Evolutionary conservation across 2,797 vertebrate species (phyloP).

Genomic region (Molossus alvarezi): DNA sequence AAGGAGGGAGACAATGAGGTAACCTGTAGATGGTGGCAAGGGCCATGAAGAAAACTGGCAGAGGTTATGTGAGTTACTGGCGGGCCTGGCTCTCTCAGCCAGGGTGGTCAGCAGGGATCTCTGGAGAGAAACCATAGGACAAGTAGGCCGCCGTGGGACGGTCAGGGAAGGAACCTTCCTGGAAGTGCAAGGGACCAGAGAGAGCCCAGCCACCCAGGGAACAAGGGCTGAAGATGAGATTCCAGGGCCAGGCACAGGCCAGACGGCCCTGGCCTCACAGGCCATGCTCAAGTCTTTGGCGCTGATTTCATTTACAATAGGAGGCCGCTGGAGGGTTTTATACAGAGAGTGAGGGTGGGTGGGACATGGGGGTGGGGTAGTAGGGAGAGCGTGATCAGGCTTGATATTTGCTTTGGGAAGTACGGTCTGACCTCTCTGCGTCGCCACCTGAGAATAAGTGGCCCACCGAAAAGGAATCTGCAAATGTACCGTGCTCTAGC

Average conservation of each 20-base stretch:
- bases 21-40: background rate
- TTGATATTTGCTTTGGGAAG: background rate
- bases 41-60: background rate
- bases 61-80: background rate
- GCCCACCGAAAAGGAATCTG: background rate
- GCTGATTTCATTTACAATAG: background rate
- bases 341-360: background rate
- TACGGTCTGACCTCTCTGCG: background rate
- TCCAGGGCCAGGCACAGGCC: background rate
- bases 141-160: background rate
- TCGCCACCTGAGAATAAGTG: background rate
- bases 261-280: fast-evolving
- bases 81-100: background rate
- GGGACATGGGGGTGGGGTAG: background rate
- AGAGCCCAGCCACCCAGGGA: background rate
- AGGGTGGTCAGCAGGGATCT: background rate
- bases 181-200: background rate
- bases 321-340: background rate
- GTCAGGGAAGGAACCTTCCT: background rate
- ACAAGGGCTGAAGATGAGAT: background rate
- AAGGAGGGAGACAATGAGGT: background rate
- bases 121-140: background rate
- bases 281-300: background rate
- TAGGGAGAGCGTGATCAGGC: background rate
- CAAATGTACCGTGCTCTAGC: background rate